These are phyloP conservation scores for Lasiommata megera DNA, from an alignment of 2,888 invertebrate species.

Conservation along the genomic window DNA sequence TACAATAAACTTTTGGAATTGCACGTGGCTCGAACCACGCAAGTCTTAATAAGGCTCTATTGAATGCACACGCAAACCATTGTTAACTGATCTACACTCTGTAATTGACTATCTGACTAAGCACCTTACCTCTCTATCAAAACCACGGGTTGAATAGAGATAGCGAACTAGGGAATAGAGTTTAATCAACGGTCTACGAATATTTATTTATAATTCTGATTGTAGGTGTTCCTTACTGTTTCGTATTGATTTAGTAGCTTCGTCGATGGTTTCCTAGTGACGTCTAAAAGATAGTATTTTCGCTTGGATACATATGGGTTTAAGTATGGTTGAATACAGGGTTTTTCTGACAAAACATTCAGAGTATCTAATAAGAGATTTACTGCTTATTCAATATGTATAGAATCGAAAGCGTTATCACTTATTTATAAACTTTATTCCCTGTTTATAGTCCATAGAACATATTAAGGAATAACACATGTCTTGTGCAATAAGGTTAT, in stretches of 20 bases:
- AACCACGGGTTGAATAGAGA: constrained; percentile 17
- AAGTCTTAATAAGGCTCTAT: constrained; percentile 48
- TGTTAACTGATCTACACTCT: constrained; percentile 27
- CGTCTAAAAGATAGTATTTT: too few species aligned
- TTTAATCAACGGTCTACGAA: constrained; percentile 15
- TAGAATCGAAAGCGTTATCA: too few species aligned
- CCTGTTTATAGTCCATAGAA: too few species aligned
- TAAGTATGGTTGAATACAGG: too few species aligned
- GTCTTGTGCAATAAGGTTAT: too few species aligned
- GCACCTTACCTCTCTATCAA: constrained; percentile 16
- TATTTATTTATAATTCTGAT: neutral
- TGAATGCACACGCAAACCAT: constrained; percentile 37
- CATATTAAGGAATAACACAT: too few species aligned
- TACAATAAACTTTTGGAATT: constrained; percentile 6
- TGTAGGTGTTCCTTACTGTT: neutral
- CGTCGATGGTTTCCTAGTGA: too few species aligned
- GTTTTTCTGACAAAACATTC: too few species aligned
- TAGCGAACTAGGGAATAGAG: constrained; percentile 37
- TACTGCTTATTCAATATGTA: too few species aligned
- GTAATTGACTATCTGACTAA: constrained; percentile 18
- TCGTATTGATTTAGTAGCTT: neutral
- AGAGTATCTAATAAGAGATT: too few species aligned
- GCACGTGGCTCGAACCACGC: constrained; percentile 28
- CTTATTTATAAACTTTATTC: too few species aligned
- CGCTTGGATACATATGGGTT: too few species aligned